These are phyloP conservation scores for Pyrrhosoma nymphula DNA, from an alignment of 2,888 invertebrate species.

Conservation along the genomic window DNA sequence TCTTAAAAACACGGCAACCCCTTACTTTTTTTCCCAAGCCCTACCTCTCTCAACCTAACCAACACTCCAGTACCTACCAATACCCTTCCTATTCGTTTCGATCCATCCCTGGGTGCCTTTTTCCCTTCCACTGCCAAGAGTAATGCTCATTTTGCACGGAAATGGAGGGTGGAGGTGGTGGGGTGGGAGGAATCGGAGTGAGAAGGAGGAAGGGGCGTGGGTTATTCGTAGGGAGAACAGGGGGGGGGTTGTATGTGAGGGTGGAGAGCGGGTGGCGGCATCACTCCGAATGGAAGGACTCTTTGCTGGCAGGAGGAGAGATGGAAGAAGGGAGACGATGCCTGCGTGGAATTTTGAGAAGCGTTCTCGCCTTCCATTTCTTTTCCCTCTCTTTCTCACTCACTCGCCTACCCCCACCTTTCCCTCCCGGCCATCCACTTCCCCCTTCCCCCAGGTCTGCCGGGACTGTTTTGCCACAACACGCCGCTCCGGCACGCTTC, in stretches of 20 bases:
- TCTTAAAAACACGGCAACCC: too few species aligned
- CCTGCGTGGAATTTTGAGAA: conserved; percentile 46
- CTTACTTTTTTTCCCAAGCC: neutral
- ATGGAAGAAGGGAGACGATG: neutral
- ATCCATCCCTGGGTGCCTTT: conserved; percentile 57
- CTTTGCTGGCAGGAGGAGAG: neutral
- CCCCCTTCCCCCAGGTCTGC: too few species aligned
- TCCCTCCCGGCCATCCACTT: too few species aligned
- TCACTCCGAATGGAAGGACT: neutral
- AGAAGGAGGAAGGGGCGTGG: neutral
- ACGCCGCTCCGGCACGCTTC: too few species aligned
- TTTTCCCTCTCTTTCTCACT: neutral
- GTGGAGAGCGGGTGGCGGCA: too few species aligned
- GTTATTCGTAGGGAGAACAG: too few species aligned
- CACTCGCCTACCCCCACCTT: neutral
- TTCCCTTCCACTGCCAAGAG: conserved; percentile 33
- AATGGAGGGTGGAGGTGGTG: neutral
- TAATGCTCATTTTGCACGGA: conserved; percentile 63
- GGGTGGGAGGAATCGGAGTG: neutral
- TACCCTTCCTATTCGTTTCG: neutral
- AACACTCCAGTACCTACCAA: neutral
- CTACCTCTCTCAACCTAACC: neutral
- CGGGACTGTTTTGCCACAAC: too few species aligned
- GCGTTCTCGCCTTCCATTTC: conserved; percentile 17
- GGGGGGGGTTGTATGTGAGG: too few species aligned